Conservation (phyloP, 2,888 invertebrate species). For the Phrixothrix hirtus region DNA sequence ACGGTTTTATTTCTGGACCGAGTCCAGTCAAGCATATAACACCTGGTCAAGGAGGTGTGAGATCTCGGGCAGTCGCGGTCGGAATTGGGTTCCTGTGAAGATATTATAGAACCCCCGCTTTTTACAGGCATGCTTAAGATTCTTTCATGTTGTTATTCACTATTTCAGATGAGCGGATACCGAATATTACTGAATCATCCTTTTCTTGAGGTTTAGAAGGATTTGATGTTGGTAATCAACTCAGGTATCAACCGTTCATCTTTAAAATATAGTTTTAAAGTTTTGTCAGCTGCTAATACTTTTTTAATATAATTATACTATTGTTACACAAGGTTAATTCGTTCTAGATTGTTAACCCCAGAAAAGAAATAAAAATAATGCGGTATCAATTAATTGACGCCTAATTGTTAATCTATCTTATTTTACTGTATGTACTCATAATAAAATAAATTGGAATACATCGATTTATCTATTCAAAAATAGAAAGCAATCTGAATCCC, state of each 20-base stretch:
- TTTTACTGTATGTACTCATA: too few relatives aligned
- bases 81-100: conserved; percentile 36
- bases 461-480: too few relatives aligned
- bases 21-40: conserved; percentile 36
- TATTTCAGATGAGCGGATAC: conserved; percentile 17
- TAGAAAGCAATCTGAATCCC: too few relatives aligned
- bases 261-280: not conserved
- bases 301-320: too few relatives aligned
- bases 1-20: conserved; percentile 38
- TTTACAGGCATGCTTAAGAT: conserved; percentile 38
- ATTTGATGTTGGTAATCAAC: not conserved
- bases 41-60: conserved; percentile 43
- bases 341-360: too few relatives aligned
- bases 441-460: too few relatives aligned
- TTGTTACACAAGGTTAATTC: too few relatives aligned
- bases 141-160: conserved; percentile 17
- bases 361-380: too few relatives aligned
- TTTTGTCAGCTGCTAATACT: not conserved
- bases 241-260: not conserved
- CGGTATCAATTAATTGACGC: too few relatives aligned
- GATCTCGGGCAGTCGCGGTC: conserved; percentile 37
- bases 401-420: too few relatives aligned
- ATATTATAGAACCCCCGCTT: conserved; percentile 32
- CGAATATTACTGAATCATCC: not conserved
- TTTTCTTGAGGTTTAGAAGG: not conserved